A percentile compares a stretch with the other conserved stretches of the same genome.
These are phyloP conservation scores for Porites lobata DNA, from an alignment of 92 coral and sea anemone genomes.

Conservation along the genomic window DNA sequence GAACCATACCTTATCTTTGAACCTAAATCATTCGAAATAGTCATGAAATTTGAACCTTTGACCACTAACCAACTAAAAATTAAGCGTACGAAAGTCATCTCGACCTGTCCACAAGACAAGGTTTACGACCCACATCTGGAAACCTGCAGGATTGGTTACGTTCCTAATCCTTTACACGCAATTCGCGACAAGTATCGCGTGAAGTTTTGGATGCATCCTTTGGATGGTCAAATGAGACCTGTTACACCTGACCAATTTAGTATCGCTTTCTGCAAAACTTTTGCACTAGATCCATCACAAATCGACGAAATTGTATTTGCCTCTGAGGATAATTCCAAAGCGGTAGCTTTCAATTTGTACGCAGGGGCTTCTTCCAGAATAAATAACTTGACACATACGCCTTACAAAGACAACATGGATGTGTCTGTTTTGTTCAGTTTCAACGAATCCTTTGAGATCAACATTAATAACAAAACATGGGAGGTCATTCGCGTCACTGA, in stretches of 20 bases:
- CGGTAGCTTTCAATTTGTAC: slow-evolving; percentile 61
- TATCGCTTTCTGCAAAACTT: slow-evolving; percentile 16
- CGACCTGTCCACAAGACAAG: slow-evolving; percentile 22
- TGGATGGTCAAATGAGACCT: slow-evolving; percentile 32
- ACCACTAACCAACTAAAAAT: background rate
- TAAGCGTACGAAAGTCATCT: background rate
- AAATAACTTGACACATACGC: background rate
- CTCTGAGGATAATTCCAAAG: slow-evolving; percentile 37
- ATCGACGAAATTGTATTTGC: slow-evolving; percentile 31
- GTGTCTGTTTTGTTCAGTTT: slow-evolving; percentile 50
- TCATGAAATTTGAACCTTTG: slow-evolving; percentile 33
- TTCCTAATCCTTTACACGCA: slow-evolving; percentile 61
- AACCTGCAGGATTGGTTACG: slow-evolving; percentile 56
- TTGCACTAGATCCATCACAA: slow-evolving; percentile 50
- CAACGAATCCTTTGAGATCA: slow-evolving; percentile 61
- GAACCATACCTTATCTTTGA: slow-evolving; percentile 32
- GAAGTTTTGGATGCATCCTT: slow-evolving; percentile 76
- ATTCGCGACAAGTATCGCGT: slow-evolving; percentile 80
- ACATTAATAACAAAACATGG: slow-evolving; percentile 61
- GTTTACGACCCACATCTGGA: slow-evolving; percentile 78
- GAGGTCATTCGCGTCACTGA: slow-evolving; percentile 64
- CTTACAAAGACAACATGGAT: background rate
- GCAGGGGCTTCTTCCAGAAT: slow-evolving; percentile 20
- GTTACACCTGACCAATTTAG: slow-evolving; percentile 54
- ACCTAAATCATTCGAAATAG: slow-evolving; percentile 84